A percentile compares a stretch with the other conserved stretches of the same genome.
Evolutionary conservation across 2,113 vertebrate species (phyloP).

Genomic region (Limnothrissa miodon): DNA sequence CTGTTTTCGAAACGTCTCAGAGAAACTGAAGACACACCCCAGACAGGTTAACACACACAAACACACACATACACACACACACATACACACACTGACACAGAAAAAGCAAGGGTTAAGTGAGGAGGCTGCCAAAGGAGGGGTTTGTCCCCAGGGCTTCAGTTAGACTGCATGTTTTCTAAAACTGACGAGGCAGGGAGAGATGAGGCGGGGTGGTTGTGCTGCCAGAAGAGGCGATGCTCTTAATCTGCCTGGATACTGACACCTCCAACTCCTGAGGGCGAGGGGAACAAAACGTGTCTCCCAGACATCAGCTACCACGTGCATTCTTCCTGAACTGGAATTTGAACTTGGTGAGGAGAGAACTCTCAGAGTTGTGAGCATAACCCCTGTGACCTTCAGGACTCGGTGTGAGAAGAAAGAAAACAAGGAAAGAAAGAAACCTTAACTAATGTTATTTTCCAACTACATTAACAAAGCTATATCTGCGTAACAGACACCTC

Average conservation of each 20-base stretch:
- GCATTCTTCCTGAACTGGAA: not conserved
- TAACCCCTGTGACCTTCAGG: not conserved
- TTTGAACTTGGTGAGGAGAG: not conserved
- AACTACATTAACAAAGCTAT: not conserved
- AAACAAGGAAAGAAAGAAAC: not conserved
- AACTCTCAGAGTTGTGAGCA: too few species aligned
- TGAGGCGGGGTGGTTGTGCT: not conserved
- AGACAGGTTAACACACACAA: conserved; percentile 8
- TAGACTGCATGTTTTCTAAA: not conserved
- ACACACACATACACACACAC: too few species aligned
- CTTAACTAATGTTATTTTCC: too few species aligned
- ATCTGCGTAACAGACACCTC: not conserved
- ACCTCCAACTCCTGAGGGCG: not conserved
- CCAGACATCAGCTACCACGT: not conserved
- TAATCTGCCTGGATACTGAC: conserved; percentile 13
- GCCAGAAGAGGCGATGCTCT: not conserved
- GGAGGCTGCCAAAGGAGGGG: not conserved
- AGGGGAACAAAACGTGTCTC: not conserved
- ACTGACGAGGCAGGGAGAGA: too few species aligned
- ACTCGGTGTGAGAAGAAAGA: not conserved
- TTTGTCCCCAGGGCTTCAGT: not conserved
- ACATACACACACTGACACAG: not conserved
- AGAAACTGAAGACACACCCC: not conserved
- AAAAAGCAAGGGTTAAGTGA: not conserved
- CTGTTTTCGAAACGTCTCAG: not conserved